These are phyloP conservation scores for Bombus sylvicola DNA, from an alignment of 1,140 invertebrate genomes.

Conservation along the genomic window DNA sequence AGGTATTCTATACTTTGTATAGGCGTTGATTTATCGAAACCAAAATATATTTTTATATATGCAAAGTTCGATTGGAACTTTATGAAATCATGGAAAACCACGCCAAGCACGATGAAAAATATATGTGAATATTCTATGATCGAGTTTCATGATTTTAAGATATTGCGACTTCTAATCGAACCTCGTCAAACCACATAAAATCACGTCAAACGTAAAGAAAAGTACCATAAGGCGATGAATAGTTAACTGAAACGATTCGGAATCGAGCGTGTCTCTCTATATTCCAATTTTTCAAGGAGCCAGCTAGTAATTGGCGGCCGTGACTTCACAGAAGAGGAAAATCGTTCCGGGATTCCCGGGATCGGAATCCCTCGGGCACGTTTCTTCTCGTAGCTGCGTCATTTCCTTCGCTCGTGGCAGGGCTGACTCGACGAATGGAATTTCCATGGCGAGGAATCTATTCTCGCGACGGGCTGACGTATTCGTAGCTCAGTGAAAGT, in stretches of 20 bases:
- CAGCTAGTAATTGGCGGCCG: slow-evolving; percentile 14
- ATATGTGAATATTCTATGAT: background rate
- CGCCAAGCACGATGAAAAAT: no score
- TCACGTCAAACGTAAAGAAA: background rate
- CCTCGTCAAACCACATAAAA: background rate
- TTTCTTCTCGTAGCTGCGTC: slow-evolving; percentile 5
- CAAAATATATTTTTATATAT: no score
- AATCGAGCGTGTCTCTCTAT: background rate
- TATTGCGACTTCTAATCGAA: background rate
- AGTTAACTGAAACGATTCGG: no score
- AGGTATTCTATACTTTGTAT: no score
- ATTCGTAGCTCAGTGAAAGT: slow-evolving; percentile 62
- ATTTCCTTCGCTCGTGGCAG: slow-evolving; percentile 27
- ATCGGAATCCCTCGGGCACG: slow-evolving; percentile 29
- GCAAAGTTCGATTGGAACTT: no score
- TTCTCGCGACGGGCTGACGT: slow-evolving; percentile 56
- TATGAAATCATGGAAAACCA: rapidly evolving
- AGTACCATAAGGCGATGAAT: background rate
- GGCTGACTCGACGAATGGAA: slow-evolving; percentile 45
- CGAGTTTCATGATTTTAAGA: background rate
- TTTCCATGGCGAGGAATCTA: slow-evolving; percentile 58
- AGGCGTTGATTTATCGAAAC: no score
- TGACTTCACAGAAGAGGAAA: background rate
- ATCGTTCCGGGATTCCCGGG: background rate
- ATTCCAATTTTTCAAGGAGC: background rate